These are phyloP conservation scores for Aldrovandia affinis DNA, from an alignment of 2,797 vertebrate genomes.

Conservation along the genomic window DNA sequence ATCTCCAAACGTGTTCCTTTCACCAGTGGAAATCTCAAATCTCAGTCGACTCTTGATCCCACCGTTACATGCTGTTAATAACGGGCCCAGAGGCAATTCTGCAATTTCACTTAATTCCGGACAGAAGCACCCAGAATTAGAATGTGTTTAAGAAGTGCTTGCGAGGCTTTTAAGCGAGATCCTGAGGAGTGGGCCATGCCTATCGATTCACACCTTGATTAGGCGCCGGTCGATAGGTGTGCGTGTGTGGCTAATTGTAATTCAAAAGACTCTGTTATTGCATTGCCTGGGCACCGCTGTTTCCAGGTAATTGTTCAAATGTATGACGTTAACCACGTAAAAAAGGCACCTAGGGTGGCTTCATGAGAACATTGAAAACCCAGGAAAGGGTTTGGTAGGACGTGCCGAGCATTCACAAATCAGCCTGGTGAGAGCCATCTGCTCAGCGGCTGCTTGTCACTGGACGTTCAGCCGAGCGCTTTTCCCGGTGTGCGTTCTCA, in stretches of 20 bases:
- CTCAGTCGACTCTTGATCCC: neutral
- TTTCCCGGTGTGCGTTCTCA: neutral
- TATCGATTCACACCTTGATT: conserved; percentile 60
- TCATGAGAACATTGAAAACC: neutral
- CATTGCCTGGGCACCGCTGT: neutral
- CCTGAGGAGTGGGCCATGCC: neutral
- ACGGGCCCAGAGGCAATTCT: neutral
- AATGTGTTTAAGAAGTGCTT: neutral
- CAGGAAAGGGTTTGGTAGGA: neutral
- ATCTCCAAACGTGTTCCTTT: no score
- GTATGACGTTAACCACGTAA: neutral
- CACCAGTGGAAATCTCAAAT: neutral
- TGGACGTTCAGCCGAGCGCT: neutral
- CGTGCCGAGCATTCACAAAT: neutral
- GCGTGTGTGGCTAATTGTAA: conserved; percentile 17
- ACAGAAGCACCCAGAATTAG: neutral
- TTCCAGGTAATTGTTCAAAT: neutral
- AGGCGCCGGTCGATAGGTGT: conserved; percentile 54
- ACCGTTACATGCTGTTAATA: neutral
- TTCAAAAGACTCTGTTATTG: neutral
- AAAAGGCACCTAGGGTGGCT: neutral
- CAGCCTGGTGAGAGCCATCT: neutral
- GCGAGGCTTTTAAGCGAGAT: neutral
- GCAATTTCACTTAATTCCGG: neutral
- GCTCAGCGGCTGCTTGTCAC: neutral